phyloP scores from a whole-genome alignment of 2,797 vertebrate genomes.

The Cossypha niveicapilla region DNA sequence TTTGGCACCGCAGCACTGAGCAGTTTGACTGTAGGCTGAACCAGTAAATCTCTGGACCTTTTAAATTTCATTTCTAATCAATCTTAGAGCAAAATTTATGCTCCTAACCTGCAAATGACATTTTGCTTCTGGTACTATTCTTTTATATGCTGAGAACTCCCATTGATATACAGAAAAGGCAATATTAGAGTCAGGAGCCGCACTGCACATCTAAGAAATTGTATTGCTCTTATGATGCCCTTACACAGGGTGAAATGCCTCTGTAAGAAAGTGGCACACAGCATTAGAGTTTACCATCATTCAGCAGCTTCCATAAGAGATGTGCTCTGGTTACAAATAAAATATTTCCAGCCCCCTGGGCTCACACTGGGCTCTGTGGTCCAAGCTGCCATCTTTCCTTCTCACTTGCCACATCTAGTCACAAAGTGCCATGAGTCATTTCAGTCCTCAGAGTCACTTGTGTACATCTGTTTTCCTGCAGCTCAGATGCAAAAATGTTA shows the following conservation, averaged over 20 bases:
- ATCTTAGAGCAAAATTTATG: neutral
- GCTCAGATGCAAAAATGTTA: neutral
- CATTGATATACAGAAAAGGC: neutral
- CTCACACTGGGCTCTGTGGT: neutral
- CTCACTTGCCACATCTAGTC: neutral
- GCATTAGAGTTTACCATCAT: neutral
- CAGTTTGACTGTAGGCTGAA: neutral
- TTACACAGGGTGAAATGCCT: neutral
- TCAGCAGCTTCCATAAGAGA: neutral
- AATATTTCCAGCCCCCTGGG: neutral
- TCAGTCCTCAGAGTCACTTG: neutral
- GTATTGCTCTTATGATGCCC: neutral
- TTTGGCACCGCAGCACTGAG: neutral
- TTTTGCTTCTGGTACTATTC: neutral
- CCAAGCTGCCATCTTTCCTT: neutral
- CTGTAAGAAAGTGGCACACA: neutral
- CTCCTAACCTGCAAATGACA: neutral
- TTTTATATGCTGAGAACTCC: neutral
- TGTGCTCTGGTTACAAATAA: neutral
- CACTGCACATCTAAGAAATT: neutral
- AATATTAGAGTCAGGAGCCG: neutral
- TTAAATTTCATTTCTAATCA: conserved; percentile 19
- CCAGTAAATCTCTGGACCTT: neutral
- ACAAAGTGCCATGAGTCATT: neutral
- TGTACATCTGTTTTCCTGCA: neutral